Conservation (phyloP, 1,140 invertebrate genomes). For the Acromyrmex heyeri region DNA sequence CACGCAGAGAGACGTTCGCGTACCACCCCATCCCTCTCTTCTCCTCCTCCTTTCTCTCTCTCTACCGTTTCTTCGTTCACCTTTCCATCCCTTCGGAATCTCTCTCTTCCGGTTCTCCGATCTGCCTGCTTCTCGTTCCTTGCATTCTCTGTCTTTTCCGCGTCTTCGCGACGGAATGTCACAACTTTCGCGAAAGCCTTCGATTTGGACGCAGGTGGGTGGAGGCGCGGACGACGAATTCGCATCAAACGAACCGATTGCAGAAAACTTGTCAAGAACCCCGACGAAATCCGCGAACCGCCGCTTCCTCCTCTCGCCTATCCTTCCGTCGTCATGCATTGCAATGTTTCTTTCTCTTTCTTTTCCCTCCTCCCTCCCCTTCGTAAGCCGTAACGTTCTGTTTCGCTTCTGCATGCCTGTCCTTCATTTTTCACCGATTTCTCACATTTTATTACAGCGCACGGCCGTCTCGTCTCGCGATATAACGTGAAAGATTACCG, state of each 20-base stretch:
- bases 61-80: neutral
- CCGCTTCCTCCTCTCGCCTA: neutral
- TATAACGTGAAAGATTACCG: conserved; percentile 2
- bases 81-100: conserved; percentile 13
- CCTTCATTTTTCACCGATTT: conserved; percentile 57
- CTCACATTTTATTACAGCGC: conserved; percentile 69
- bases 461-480: conserved; percentile 46
- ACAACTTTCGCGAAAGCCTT: conserved; percentile 75
- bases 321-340: conserved; percentile 30
- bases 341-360: conserved; percentile 8
- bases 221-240: conserved; percentile 68
- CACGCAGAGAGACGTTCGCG: conserved; percentile 25
- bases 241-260: conserved; percentile 80
- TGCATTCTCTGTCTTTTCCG: conserved; percentile 59
- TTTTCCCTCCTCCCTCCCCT: too few relatives aligned
- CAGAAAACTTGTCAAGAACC: conserved; percentile 77
- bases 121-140: conserved; percentile 47
- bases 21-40: neutral
- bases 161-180: conserved; percentile 66
- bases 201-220: conserved; percentile 70
- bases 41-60: neutral
- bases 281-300: conserved; percentile 63
- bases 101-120: neutral
- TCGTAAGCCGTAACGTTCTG: neutral
- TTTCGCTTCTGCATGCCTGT: conserved; percentile 28